These are phyloP conservation scores for Peromyscus leucopus DNA, from an alignment of 2,113 vertebrate genomes.

Conservation along the genomic window DNA sequence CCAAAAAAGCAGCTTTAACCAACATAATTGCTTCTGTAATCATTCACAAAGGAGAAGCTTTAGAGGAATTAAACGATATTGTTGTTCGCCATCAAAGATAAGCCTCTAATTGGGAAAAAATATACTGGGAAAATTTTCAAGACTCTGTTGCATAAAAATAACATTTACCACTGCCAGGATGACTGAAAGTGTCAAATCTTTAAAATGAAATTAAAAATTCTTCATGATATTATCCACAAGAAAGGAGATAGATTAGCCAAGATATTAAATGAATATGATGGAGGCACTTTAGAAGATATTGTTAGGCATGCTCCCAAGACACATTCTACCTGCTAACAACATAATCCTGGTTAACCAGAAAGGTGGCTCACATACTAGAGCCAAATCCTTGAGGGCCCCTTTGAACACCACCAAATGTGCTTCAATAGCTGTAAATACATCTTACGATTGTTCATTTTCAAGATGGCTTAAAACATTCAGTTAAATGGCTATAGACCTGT, in stretches of 20 bases:
- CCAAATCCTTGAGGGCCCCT: background rate
- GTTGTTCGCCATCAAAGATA: constrained; percentile 38
- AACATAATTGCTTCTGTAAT: constrained; percentile 34
- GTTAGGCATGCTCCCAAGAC: constrained; percentile 23
- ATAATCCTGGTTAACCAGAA: background rate
- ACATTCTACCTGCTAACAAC: background rate
- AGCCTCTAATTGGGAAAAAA: constrained; percentile 52
- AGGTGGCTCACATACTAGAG: background rate
- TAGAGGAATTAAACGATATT: constrained; percentile 48
- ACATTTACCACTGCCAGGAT: background rate
- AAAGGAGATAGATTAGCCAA: constrained; percentile 1
- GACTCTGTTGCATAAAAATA: constrained; percentile 40
- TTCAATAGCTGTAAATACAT: background rate
- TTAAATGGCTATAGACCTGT: background rate
- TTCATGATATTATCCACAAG: constrained; percentile 1
- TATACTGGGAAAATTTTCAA: constrained; percentile 34
- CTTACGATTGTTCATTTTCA: constrained; percentile 30
- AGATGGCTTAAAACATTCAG: background rate
- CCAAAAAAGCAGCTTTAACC: constrained; percentile 47
- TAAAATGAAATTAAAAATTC: constrained; percentile 48
- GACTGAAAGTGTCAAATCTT: constrained; percentile 17
- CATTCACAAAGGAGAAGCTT: constrained; percentile 34
- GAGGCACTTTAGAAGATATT: constrained; percentile 21
- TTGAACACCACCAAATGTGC: background rate
- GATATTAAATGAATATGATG: constrained; percentile 9